These are phyloP conservation scores for Lanius ludovicianus DNA, from an alignment of 2,113 vertebrate species.

Conservation along the genomic window DNA sequence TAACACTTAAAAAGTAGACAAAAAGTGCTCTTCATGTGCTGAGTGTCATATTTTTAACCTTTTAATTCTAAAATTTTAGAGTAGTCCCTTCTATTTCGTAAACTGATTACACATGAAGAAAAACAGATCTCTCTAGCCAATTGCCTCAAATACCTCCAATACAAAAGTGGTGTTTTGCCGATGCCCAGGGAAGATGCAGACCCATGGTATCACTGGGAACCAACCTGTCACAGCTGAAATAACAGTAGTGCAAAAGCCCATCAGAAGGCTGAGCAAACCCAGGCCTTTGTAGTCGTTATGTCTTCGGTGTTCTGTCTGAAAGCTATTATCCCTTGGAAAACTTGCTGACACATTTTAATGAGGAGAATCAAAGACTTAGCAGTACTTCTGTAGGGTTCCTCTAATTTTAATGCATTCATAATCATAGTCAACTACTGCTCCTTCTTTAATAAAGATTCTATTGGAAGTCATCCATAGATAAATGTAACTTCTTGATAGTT, in stretches of 20 bases:
- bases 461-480: background rate
- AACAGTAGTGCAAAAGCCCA: background rate
- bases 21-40: background rate
- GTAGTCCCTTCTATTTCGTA: background rate
- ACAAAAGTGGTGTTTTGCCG: background rate
- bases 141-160: background rate
- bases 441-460: background rate
- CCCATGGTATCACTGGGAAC: rapidly evolving
- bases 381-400: background rate
- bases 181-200: background rate
- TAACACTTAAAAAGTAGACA: background rate
- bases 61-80: background rate
- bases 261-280: background rate
- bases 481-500: background rate
- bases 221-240: background rate
- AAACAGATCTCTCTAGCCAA: background rate
- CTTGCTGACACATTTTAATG: background rate
- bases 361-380: background rate
- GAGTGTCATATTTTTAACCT: background rate
- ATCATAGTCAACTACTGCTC: background rate
- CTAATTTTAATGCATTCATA: background rate
- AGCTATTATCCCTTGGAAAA: background rate
- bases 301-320: background rate
- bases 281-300: background rate
- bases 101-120: background rate